These are phyloP conservation scores for Gobiocypris rarus DNA, from an alignment of 2,113 vertebrate species.

Conservation along the genomic window DNA sequence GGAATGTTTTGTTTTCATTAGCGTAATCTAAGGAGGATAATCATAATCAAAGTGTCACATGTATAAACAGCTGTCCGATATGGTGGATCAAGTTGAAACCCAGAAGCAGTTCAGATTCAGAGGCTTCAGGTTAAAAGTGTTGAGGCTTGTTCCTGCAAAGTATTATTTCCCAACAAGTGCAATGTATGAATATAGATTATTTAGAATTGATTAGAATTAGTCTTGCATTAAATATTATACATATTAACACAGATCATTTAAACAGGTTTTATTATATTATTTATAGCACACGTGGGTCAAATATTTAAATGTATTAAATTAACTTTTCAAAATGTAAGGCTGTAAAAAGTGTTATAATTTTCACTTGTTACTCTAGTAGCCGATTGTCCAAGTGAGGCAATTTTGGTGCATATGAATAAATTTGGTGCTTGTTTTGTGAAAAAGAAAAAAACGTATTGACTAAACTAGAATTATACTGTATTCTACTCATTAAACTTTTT, in stretches of 20 bases:
- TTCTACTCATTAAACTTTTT: neutral
- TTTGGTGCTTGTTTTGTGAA: neutral
- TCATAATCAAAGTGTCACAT: conserved; percentile 54
- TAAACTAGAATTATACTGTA: neutral
- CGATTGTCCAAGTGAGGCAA: too few relatives aligned
- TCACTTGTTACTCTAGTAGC: neutral
- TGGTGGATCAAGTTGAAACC: conserved; percentile 38
- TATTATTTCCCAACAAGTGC: neutral
- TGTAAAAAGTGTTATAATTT: neutral
- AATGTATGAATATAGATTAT: neutral
- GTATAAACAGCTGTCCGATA: conserved; percentile 47
- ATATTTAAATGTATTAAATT: neutral
- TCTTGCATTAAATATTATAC: neutral
- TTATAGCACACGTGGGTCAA: neutral
- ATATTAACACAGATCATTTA: neutral
- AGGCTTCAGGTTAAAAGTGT: conserved; percentile 26
- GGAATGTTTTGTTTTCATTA: conserved; percentile 52
- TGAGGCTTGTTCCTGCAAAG: conserved; percentile 12
- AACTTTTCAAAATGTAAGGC: neutral
- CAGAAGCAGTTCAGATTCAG: conserved; percentile 18
- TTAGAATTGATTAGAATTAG: neutral
- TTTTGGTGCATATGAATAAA: neutral
- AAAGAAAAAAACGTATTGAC: neutral
- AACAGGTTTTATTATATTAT: neutral
- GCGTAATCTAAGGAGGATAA: conserved; percentile 49